Evolutionary conservation across 2,888 invertebrate species (phyloP).

Genomic region (Epicampocera succincta): DNA sequence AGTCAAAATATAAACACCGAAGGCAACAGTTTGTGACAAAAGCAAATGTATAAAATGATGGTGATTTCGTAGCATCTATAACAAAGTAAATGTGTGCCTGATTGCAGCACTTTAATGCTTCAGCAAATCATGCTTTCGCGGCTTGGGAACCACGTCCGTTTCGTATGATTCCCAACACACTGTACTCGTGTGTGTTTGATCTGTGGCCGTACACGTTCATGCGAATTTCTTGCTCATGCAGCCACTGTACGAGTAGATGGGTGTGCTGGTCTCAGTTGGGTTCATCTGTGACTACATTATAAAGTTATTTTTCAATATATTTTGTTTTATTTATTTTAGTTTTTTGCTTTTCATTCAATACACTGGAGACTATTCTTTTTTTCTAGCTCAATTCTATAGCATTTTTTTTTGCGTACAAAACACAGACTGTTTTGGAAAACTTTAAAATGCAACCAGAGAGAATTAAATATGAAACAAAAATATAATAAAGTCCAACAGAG

Average conservation of each 20-base stretch:
- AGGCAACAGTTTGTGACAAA: too few species aligned
- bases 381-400: conserved; percentile 51
- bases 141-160: too few species aligned
- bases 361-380: conserved; percentile 47
- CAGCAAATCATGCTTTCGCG: too few species aligned
- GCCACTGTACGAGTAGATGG: conserved; percentile 53
- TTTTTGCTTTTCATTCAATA: conserved; percentile 55
- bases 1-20: too few species aligned
- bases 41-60: too few species aligned
- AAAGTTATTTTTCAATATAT: conserved; percentile 42
- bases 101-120: too few species aligned
- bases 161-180: too few species aligned
- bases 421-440: conserved; percentile 43
- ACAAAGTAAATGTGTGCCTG: too few species aligned
- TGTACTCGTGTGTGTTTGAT: too few species aligned
- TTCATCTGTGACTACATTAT: conserved; percentile 50
- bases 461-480: conserved; percentile 16
- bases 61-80: too few species aligned
- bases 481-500: conserved; percentile 4
- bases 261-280: conserved; percentile 36
- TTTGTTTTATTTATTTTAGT: conserved; percentile 22
- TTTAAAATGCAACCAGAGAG: conserved; percentile 3
- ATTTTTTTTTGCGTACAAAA: conserved; percentile 18
- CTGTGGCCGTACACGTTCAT: too few species aligned
- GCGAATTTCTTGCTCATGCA: neutral